phyloP scores from a whole-genome alignment of 2,113 vertebrate genomes.

The Archocentrus centrarchus region DNA sequence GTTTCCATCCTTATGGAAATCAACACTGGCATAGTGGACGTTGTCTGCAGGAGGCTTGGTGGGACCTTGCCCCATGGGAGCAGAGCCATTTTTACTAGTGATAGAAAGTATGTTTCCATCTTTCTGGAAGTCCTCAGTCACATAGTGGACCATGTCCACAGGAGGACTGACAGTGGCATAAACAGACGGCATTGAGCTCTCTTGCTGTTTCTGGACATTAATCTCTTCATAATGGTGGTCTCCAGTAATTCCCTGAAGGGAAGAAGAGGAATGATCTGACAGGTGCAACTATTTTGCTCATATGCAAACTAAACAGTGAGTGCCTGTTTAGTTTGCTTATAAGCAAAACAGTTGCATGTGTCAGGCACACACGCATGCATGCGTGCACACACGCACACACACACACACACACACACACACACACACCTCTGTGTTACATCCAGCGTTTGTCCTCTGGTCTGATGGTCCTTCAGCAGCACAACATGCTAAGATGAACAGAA shows the following conservation, averaged over 20 bases:
- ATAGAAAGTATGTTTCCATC: neutral
- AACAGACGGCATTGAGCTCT: neutral
- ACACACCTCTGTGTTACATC: constrained; percentile 11
- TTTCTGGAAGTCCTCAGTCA: constrained; percentile 9
- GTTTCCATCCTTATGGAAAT: neutral
- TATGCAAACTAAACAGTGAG: constrained; percentile 7
- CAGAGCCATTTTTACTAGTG: neutral
- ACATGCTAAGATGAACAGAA: neutral
- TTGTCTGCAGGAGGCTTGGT: neutral
- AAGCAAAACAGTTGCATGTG: no score
- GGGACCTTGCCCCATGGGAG: neutral
- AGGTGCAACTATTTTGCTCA: neutral
- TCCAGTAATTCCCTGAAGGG: constrained; percentile 9
- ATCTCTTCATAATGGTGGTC: constrained; percentile 46
- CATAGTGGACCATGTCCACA: constrained; percentile 25
- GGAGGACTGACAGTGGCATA: neutral
- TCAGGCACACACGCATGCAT: neutral
- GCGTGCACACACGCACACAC: no score
- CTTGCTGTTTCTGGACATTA: neutral
- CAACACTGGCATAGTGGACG: constrained; percentile 23
- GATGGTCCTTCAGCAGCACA: constrained; percentile 20
- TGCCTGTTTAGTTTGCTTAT: no score
- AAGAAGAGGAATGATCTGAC: neutral
- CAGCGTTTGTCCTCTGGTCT: neutral
- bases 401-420: no score